Evolutionary conservation across 2,113 vertebrate genomes (phyloP).

Genomic region (Garra rufa): DNA sequence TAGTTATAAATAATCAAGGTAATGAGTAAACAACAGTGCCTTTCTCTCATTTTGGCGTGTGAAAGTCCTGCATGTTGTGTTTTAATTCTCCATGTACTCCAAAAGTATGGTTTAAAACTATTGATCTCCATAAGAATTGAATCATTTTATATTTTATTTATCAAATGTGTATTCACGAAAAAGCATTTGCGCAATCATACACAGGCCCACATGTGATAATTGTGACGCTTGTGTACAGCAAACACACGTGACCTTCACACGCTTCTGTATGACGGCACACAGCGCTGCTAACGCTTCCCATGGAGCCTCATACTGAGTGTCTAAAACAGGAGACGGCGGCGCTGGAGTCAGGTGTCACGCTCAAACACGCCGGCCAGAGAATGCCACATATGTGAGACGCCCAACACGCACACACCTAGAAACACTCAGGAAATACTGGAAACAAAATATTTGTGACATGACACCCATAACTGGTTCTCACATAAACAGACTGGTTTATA

Average conservation of each 20-base stretch:
- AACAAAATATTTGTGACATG: background rate
- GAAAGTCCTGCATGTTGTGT: too few relatives aligned
- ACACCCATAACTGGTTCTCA: too few relatives aligned
- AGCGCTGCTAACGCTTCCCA: background rate
- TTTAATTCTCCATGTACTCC: background rate
- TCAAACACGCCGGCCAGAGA: background rate
- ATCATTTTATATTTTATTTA: background rate
- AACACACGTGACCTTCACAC: slow-evolving; percentile 27
- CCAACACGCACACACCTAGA: background rate
- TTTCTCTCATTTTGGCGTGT: background rate
- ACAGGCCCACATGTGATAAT: background rate
- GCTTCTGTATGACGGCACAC: background rate
- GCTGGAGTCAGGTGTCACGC: slow-evolving; percentile 1
- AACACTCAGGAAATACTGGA: background rate
- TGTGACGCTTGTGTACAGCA: background rate
- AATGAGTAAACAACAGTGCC: background rate
- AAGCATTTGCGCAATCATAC: background rate
- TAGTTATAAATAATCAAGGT: background rate
- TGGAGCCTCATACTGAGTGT: background rate
- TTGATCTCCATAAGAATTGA: background rate
- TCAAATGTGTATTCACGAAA: background rate
- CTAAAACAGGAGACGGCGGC: background rate
- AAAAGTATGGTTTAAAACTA: background rate
- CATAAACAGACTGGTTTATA: too few relatives aligned
- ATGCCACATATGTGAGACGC: slow-evolving; percentile 19